These are phyloP conservation scores for Drosophila cyrtoloma DNA, from an alignment of 2,888 invertebrate genomes.

Conservation along the genomic window DNA sequence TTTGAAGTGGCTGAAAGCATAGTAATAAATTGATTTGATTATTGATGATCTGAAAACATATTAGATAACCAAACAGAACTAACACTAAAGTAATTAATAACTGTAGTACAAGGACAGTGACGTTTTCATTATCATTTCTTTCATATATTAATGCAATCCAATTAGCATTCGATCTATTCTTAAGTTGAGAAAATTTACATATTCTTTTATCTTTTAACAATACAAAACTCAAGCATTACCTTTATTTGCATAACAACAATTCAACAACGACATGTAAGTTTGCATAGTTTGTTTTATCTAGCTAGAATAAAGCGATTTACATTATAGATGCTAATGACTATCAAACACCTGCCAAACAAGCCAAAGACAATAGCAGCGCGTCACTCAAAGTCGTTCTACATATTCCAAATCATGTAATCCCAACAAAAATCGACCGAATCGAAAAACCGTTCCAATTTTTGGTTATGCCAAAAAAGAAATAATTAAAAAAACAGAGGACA, in stretches of 20 bases:
- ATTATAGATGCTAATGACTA: slow-evolving; percentile 30
- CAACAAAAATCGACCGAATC: slow-evolving; percentile 7
- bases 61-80: neutral
- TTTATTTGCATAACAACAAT: slow-evolving; percentile 18
- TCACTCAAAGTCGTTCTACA: neutral
- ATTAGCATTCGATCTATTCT: neutral
- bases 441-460: slow-evolving; percentile 16
- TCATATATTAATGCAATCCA: neutral
- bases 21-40: slow-evolving; percentile 14
- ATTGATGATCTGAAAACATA: neutral
- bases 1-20: slow-evolving; percentile 20
- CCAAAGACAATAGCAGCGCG: slow-evolving; percentile 12
- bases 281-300: neutral
- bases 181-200: neutral
- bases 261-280: neutral
- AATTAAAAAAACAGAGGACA: neutral
- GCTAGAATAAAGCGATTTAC: slow-evolving; percentile 22
- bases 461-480: neutral
- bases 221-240: neutral
- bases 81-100: neutral
- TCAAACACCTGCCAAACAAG: slow-evolving; percentile 28
- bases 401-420: slow-evolving; percentile 15
- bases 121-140: neutral
- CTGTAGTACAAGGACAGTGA: neutral
- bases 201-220: neutral